Percentiles rank a stretch among this genome's conserved stretches.
These are phyloP conservation scores for Phania funesta DNA, from an alignment of 2,888 invertebrate genomes.

Conservation along the genomic window DNA sequence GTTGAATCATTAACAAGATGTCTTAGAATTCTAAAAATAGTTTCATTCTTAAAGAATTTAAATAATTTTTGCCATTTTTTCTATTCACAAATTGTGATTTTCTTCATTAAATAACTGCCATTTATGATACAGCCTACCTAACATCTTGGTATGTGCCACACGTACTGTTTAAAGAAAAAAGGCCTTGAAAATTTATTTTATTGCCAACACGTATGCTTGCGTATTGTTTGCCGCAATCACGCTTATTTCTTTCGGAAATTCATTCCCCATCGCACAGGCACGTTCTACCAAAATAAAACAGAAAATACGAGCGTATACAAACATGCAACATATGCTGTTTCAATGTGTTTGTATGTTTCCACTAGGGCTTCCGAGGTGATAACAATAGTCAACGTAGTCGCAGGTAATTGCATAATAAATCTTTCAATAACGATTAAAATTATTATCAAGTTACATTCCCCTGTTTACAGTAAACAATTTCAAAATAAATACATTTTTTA, in stretches of 20 bases:
- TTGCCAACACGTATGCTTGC: conserved; percentile 51
- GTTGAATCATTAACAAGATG: too few relatives aligned
- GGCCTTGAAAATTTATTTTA: conserved; percentile 58
- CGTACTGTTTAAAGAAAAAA: conserved; percentile 2
- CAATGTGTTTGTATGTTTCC: not conserved
- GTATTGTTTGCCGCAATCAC: conserved; percentile 60
- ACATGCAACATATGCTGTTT: not conserved
- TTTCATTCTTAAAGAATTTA: too few relatives aligned
- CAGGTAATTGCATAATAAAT: too few relatives aligned
- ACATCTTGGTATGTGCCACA: not conserved
- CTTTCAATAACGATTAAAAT: too few relatives aligned
- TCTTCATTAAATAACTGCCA: not conserved
- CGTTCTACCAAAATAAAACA: conserved; percentile 7
- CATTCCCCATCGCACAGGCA: not conserved
- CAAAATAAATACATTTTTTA: too few relatives aligned
- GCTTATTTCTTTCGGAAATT: conserved; percentile 39
- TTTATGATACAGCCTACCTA: conserved; percentile 3
- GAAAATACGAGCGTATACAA: not conserved
- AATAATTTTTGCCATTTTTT: too few relatives aligned
- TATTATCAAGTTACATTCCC: too few relatives aligned
- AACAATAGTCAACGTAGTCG: too few relatives aligned
- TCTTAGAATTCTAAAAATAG: too few relatives aligned
- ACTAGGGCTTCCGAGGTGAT: too few relatives aligned
- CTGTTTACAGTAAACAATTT: too few relatives aligned
- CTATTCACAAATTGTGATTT: too few relatives aligned